phyloP scores from a whole-genome alignment of 2,113 vertebrate genomes.

The Morone saxatilis region DNA sequence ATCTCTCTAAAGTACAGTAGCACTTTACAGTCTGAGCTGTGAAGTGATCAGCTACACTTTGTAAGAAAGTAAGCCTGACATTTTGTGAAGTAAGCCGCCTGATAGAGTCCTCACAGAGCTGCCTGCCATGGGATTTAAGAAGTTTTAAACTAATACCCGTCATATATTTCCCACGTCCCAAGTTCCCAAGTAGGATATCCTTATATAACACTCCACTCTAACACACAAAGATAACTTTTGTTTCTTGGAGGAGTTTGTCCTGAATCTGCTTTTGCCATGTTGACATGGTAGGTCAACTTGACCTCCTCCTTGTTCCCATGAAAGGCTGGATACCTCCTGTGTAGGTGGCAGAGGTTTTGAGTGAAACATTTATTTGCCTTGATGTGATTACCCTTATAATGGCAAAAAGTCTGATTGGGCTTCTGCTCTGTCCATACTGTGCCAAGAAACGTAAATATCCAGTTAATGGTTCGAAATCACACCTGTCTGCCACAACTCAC shows the following conservation, averaged over 20 bases:
- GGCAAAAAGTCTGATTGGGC: background rate
- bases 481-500: background rate
- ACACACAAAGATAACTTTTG: background rate
- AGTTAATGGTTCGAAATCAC: background rate
- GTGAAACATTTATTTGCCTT: conserved; percentile 1
- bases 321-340: background rate
- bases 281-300: conserved; percentile 21
- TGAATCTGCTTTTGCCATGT: conserved; percentile 12
- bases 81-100: conserved; percentile 70
- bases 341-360: background rate
- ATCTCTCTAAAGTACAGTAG: conserved; percentile 30
- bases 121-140: conserved; percentile 72
- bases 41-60: conserved; percentile 62
- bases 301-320: conserved; percentile 16
- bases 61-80: conserved; percentile 71
- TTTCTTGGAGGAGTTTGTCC: conserved; percentile 28
- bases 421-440: background rate
- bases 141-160: conserved; percentile 79
- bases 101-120: conserved; percentile 66
- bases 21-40: conserved; percentile 45
- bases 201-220: conserved; percentile 49
- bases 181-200: conserved; percentile 34
- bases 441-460: background rate
- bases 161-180: conserved; percentile 58
- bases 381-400: background rate